Conservation (phyloP, 1,140 invertebrate species). For the Atta texana region DNA sequence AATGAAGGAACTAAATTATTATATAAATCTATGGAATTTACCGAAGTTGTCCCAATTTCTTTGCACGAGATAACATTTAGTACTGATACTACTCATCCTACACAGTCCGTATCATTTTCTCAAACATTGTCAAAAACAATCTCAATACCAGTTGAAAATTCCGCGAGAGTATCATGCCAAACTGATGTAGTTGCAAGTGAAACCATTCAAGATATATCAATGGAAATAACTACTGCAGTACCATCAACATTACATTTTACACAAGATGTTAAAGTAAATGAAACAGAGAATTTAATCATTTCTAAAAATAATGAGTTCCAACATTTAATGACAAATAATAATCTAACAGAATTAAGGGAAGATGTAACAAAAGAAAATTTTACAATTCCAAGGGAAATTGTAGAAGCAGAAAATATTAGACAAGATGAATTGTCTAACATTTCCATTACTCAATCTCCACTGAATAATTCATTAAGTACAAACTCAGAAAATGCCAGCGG, state of each 20-base stretch:
- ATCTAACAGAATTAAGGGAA: neutral
- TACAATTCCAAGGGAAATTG: conserved; percentile 2
- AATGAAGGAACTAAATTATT: conserved; percentile 55
- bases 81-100: neutral
- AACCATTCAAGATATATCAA: conserved; percentile 52
- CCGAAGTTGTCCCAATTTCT: conserved; percentile 20
- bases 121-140: neutral
- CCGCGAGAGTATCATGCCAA: neutral
- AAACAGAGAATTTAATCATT: conserved; percentile 13
- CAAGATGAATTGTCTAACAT: neutral
- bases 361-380: neutral
- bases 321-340: neutral
- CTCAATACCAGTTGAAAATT: neutral
- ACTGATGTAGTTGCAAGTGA: neutral
- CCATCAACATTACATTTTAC: neutral
- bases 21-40: conserved; percentile 68
- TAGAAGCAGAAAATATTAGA: neutral
- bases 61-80: neutral
- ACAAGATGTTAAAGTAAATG: neutral
- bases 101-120: neutral
- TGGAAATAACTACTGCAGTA: conserved; percentile 64
- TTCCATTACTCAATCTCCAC: neutral
- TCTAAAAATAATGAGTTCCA: neutral
- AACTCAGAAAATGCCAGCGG: neutral
- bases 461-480: neutral